A percentile compares a stretch with the other conserved stretches of the same genome.
Conservation (phyloP, 2,888 invertebrate species). For the Lobophora halterata region DNA sequence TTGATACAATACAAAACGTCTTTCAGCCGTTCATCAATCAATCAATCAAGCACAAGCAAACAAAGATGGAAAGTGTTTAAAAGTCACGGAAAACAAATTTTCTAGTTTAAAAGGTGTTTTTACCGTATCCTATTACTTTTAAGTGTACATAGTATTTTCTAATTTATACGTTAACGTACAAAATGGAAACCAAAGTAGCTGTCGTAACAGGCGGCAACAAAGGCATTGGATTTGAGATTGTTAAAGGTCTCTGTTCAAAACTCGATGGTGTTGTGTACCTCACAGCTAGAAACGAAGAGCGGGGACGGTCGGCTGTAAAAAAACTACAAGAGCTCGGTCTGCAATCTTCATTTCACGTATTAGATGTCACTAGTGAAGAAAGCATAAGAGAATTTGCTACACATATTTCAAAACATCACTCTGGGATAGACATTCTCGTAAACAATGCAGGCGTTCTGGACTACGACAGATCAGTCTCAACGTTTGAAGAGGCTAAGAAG, state of each 20-base stretch:
- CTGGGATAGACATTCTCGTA: constrained; percentile 86
- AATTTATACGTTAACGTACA: constrained; percentile 41
- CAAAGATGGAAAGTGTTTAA: constrained; percentile 23
- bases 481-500: constrained; percentile 84
- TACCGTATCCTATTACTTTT: constrained; percentile 24
- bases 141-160: constrained; percentile 23
- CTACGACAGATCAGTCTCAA: constrained; percentile 82
- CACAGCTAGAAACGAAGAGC: constrained; percentile 83
- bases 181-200: constrained; percentile 78
- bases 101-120: constrained; percentile 27
- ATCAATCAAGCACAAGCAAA: no score
- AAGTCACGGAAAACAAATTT: no score
- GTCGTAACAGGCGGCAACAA: constrained; percentile 72
- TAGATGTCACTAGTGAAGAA: constrained; percentile 84
- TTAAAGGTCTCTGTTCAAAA: constrained; percentile 82
- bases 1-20: no score
- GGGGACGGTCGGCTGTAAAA: constrained; percentile 83
- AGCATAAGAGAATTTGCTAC: constrained; percentile 82
- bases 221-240: constrained; percentile 74
- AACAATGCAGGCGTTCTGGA: constrained; percentile 90
- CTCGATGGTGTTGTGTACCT: constrained; percentile 87
- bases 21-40: no score
- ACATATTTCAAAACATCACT: constrained; percentile 81
- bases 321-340: constrained; percentile 80
- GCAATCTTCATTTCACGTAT: constrained; percentile 83